Conservation (phyloP, 2,797 vertebrate genomes). For the Poeciliopsis turneri region DNA sequence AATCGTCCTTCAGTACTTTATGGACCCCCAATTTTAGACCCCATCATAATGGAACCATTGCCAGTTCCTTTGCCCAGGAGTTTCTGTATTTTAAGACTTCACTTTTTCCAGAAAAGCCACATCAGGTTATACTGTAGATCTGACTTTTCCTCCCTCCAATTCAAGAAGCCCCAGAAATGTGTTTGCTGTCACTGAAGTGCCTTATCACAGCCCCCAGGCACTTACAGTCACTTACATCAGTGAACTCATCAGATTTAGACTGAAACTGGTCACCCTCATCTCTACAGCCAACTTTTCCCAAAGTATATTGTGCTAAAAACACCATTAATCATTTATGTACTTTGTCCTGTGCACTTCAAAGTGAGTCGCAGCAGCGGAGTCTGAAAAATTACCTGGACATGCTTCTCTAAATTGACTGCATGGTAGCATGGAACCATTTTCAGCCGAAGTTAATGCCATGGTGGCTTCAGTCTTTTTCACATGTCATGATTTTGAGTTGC, state of each 20-base stretch:
- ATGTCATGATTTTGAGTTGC: neutral
- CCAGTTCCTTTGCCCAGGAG: conserved; percentile 42
- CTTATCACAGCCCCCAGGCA: conserved; percentile 19
- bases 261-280: neutral
- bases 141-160: conserved; percentile 5
- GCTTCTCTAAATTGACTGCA: conserved; percentile 35
- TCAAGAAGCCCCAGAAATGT: conserved; percentile 34
- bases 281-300: neutral
- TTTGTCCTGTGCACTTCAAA: conserved; percentile 40
- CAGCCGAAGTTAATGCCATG: neutral
- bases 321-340: conserved; percentile 24
- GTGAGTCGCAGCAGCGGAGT: conserved; percentile 35
- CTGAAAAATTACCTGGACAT: conserved; percentile 36
- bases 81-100: conserved; percentile 24
- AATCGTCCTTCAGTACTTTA: conserved; percentile 40
- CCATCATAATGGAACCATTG: conserved; percentile 47
- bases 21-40: conserved; percentile 47
- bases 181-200: neutral
- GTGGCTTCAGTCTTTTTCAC: neutral
- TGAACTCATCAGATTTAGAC: conserved; percentile 22
- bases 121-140: conserved; percentile 26
- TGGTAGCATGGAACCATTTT: conserved; percentile 33
- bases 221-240: conserved; percentile 21
- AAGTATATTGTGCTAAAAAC: conserved; percentile 6
- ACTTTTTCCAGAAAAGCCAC: conserved; percentile 20